Evolutionary conservation across 2,888 invertebrate genomes (phyloP).

Genomic region (Ptychoptera contaminata): DNA sequence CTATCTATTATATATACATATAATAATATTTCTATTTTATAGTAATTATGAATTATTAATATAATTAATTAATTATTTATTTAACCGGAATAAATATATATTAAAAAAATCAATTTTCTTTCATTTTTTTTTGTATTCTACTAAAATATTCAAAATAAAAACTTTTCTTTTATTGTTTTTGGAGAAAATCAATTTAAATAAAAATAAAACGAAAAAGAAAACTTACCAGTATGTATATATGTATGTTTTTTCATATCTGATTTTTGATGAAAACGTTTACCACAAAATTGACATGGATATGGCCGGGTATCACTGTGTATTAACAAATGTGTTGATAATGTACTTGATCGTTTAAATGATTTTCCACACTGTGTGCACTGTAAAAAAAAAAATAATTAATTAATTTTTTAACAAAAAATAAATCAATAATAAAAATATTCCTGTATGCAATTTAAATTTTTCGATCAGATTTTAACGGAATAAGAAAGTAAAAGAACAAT

Average conservation of each 20-base stretch:
- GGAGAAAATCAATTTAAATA: no score
- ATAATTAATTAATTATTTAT: no score
- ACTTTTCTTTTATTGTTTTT: no score
- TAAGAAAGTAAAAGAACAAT: not conserved
- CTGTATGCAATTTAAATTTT: not conserved
- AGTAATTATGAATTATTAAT: no score
- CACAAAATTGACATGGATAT: constrained; percentile 95
- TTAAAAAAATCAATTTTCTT: no score
- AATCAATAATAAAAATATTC: not conserved
- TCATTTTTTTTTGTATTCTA: no score
- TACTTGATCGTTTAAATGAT: constrained; percentile 90
- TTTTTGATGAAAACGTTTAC: constrained; percentile 31
- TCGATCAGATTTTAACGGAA: not conserved
- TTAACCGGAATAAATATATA: no score
- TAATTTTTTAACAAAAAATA: not conserved
- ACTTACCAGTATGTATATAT: constrained; percentile 85
- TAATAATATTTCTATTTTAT: no score
- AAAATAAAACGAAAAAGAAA: not conserved
- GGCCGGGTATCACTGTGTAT: constrained; percentile 96
- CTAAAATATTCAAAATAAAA: no score
- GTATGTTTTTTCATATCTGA: constrained; percentile 99
- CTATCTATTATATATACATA: no score
- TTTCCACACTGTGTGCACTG: constrained; percentile 93
- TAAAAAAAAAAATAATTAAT: constrained; percentile 10
- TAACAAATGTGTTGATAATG: constrained; percentile 89